Percentiles rank a stretch among this genome's conserved stretches.
phyloP scores from a whole-genome alignment of 2,113 vertebrate genomes.

The Nesogale talazaci region DNA sequence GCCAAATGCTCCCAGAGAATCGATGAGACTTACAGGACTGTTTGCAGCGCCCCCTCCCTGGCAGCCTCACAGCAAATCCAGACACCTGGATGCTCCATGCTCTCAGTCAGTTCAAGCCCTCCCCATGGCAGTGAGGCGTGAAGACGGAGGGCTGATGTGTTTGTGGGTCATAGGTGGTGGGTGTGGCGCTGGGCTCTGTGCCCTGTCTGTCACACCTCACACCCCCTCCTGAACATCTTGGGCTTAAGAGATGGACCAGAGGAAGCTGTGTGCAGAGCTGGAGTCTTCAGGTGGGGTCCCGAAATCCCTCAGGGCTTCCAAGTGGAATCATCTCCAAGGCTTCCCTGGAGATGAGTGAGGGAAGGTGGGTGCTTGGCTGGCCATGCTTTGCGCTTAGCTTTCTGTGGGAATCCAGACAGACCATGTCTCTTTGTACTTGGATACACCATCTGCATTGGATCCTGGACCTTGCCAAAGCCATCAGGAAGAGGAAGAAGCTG shows the following conservation, averaged over 20 bases:
- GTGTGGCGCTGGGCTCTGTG: background rate
- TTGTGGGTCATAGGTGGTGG: background rate
- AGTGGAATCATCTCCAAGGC: too few relatives aligned
- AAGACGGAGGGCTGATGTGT: accelerated
- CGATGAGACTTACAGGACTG: accelerated
- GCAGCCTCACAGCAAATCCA: background rate
- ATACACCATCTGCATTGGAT: background rate
- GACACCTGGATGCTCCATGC: accelerated
- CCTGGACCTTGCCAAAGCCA: background rate
- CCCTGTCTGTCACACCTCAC: accelerated
- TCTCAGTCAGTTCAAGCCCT: background rate
- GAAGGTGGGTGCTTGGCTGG: background rate
- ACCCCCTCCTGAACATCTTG: background rate
- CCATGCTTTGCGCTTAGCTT: background rate
- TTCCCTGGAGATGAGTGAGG: background rate
- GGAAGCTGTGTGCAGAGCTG: background rate
- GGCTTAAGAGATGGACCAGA: background rate
- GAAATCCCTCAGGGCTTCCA: background rate
- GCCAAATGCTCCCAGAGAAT: constrained; percentile 43
- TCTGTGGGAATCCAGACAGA: background rate
- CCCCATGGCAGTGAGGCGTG: background rate
- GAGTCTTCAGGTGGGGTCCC: background rate
- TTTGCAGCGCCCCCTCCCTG: background rate
- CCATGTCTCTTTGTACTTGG: background rate
- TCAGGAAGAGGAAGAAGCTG: background rate